phyloP scores from a whole-genome alignment of 2,888 invertebrate species.

The Formica aserva region DNA sequence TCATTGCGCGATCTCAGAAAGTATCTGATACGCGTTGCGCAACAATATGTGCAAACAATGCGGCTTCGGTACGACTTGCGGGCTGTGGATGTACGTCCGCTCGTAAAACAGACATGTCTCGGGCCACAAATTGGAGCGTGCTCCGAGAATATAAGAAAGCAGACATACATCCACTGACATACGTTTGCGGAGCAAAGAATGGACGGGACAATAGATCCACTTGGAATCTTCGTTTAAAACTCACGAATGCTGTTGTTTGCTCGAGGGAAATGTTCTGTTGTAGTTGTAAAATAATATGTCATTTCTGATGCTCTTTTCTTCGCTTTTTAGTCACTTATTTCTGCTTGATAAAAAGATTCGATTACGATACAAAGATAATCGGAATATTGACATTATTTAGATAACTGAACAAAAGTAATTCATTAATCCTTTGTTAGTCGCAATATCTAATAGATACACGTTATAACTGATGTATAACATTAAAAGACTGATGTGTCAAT shows the following conservation, averaged over 20 bases:
- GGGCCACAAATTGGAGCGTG: constrained; percentile 51
- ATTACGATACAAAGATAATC: not conserved
- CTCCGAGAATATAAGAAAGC: constrained; percentile 50
- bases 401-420: not conserved
- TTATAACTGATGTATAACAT: too few species aligned
- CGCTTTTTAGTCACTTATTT: not conserved
- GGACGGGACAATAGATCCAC: constrained; percentile 45
- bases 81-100: constrained; percentile 37
- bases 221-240: constrained; percentile 53
- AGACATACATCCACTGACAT: constrained; percentile 50
- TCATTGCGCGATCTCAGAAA: not conserved
- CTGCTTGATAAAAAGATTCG: not conserved
- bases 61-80: constrained; percentile 19
- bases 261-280: not conserved
- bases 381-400: not conserved
- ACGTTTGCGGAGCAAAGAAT: constrained; percentile 38
- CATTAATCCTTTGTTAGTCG: not conserved
- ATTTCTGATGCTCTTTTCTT: not conserved
- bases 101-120: constrained; percentile 49
- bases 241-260: constrained; percentile 30
- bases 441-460: too few species aligned
- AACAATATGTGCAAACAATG: constrained; percentile 39
- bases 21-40: not conserved
- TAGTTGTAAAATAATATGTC: constrained; percentile 7
- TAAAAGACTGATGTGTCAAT: too few species aligned